Evolutionary conservation across 2,888 invertebrate species (phyloP), one percentile per base, ranked within the genome.

Genomic region (Tenthredo amoena): DNA sequence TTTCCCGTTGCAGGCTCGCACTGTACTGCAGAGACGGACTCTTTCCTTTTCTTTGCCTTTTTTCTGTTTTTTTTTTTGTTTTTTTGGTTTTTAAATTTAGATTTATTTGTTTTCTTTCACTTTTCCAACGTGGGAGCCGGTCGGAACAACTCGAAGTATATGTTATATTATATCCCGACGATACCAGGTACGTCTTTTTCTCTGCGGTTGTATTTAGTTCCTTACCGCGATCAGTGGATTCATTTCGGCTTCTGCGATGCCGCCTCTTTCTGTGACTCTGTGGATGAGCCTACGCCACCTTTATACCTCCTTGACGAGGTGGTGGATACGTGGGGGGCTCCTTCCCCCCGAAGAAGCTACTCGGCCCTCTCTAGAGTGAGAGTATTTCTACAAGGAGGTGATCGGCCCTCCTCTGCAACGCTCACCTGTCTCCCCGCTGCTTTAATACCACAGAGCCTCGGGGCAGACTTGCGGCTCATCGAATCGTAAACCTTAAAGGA

Each of bases 171-270:
- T 81, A 81, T 62, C 58, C 81, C 62, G 62, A 62, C 40, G 40
- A 50, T 40, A 62, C 15, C n/a, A 62, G 81, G 62, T 40, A 10
- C 12, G 43, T 68, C 12, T 82, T 65, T 15, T 40, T 81, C 10
- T 81, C 62, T 40, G 72, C 21, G 26, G 81, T 43, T 40, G 37
- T 77, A 62, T n/a, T 62, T 91, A 92, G 77, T 65, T 91, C 92
- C 93, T 93, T 93, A 93, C 93, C 93, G 92, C 93, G 92, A 93
- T 91, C 91, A 93, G 92, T 92, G 92, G 92, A 92, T 92, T 92
- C 93, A 93, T 93, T 92, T 91, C 92, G 93, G 92, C 92, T 92
- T 92, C 92, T 92, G 91, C 92, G 91, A 92, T 93, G 93, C 93
- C 93, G 93, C 92, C 92, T 91, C 90, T 92, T 92, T 93, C 91